Conservation (phyloP, 2,797 vertebrate genomes). For the Bradypodion pumilum region DNA sequence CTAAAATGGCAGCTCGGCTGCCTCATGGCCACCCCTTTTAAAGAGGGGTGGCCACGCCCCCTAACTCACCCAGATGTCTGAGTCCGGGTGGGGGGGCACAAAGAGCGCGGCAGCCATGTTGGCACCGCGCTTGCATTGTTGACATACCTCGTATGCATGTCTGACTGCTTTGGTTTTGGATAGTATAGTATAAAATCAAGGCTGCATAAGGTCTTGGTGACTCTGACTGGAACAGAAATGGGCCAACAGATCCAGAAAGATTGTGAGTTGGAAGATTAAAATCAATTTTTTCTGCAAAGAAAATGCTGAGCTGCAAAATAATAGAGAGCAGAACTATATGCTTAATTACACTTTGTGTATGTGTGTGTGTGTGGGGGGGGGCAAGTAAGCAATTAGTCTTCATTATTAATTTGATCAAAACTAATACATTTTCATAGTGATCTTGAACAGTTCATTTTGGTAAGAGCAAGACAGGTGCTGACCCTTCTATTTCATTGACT, state of each 20-base stretch:
- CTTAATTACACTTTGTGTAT: too few species aligned
- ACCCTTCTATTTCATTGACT: not conserved
- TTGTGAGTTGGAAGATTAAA: not conserved
- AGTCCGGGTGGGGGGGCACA: too few species aligned
- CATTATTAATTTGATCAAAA: conserved; percentile 5
- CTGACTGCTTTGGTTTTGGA: not conserved
- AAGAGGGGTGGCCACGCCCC: too few species aligned
- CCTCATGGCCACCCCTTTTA: too few species aligned
- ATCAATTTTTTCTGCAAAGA: not conserved
- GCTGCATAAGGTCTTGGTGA: not conserved
- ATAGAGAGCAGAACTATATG: not conserved
- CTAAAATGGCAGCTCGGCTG: too few species aligned
- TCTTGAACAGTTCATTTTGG: conserved; percentile 6
- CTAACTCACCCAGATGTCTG: too few species aligned
- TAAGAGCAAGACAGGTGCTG: not conserved
- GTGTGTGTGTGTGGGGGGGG: too few species aligned
- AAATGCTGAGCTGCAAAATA: not conserved
- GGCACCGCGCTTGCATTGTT: too few species aligned
- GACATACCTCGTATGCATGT: not conserved
- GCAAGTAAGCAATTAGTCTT: not conserved
- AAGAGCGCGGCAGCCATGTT: too few species aligned
- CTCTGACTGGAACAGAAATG: not conserved
- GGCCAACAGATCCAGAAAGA: not conserved
- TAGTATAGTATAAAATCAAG: not conserved
- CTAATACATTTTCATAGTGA: not conserved